These are phyloP conservation scores for Crocodylus rhombifer DNA, from an alignment of 2,797 vertebrate genomes.

Conservation along the genomic window DNA sequence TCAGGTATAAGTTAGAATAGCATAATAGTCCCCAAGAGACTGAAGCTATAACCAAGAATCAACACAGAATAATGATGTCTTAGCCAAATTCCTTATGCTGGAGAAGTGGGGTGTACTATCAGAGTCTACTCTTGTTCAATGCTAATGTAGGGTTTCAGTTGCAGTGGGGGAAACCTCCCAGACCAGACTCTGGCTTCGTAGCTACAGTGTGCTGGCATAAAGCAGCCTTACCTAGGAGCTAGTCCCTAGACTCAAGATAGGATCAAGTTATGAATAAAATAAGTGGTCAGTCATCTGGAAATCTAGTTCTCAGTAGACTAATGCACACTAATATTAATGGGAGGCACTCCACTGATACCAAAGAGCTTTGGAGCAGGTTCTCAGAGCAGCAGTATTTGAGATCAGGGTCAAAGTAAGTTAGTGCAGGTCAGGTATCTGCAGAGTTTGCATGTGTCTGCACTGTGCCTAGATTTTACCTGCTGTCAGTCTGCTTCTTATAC, in stretches of 20 bases:
- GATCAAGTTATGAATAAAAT: neutral
- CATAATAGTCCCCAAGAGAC: neutral
- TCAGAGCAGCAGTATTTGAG: neutral
- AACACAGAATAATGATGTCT: neutral
- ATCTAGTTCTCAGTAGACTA: neutral
- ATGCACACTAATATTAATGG: fast-evolving
- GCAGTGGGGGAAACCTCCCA: neutral
- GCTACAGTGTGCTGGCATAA: neutral
- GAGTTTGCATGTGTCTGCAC: neutral
- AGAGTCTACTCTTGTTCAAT: too few relatives aligned
- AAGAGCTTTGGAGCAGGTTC: neutral
- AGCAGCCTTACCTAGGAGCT: neutral
- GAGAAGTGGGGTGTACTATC: neutral
- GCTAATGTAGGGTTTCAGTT: neutral
- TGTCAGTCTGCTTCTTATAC: neutral
- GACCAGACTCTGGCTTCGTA: neutral
- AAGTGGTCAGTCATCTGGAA: neutral
- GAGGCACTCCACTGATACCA: neutral
- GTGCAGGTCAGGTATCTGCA: neutral
- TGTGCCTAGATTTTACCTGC: neutral
- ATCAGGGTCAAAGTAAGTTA: neutral
- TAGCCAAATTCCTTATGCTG: neutral
- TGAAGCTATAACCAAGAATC: neutral
- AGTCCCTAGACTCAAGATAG: neutral
- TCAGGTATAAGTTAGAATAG: neutral